These are phyloP conservation scores for Bothrops jararaca DNA, from an alignment of 2,113 vertebrate genomes.

Conservation along the genomic window DNA sequence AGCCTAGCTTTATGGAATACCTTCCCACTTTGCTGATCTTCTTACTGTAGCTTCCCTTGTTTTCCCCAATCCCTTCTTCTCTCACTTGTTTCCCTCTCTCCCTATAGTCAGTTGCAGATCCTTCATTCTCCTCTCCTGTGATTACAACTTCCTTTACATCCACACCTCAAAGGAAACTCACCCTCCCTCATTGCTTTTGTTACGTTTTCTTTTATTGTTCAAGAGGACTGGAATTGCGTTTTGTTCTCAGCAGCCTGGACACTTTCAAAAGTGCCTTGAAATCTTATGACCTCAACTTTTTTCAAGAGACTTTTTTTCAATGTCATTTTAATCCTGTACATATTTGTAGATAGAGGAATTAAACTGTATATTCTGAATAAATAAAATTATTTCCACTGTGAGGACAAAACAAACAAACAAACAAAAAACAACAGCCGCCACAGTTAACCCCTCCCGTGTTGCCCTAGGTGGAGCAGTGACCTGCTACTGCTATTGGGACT, in stretches of 20 bases:
- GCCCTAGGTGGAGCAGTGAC: background rate
- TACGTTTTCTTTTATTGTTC: slow-evolving; percentile 48
- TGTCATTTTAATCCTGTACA: slow-evolving; percentile 82
- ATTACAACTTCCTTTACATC: background rate
- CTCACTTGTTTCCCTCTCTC: background rate
- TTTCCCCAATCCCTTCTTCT: background rate
- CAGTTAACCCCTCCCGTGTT: background rate
- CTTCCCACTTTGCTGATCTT: background rate
- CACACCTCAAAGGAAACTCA: slow-evolving; percentile 66
- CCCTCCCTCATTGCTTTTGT: slow-evolving; percentile 56
- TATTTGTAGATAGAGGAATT: slow-evolving; percentile 86
- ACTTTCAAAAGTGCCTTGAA: slow-evolving; percentile 89
- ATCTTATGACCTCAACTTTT: slow-evolving; percentile 83
- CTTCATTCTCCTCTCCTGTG: too few relatives aligned
- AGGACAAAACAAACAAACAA: too few relatives aligned
- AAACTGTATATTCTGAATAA: slow-evolving; percentile 89
- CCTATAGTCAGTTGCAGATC: too few relatives aligned
- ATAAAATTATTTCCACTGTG: slow-evolving; percentile 84
- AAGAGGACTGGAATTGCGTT: slow-evolving; percentile 49
- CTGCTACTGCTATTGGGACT: background rate
- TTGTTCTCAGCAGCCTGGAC: slow-evolving; percentile 78
- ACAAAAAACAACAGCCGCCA: background rate
- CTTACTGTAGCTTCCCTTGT: background rate
- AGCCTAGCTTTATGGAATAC: too few relatives aligned
- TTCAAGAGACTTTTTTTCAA: slow-evolving; percentile 77